A percentile compares a stretch with the other conserved stretches of the same genome.
These are phyloP conservation scores for Lates japonicus DNA, from an alignment of 2,797 vertebrate species.

Conservation along the genomic window DNA sequence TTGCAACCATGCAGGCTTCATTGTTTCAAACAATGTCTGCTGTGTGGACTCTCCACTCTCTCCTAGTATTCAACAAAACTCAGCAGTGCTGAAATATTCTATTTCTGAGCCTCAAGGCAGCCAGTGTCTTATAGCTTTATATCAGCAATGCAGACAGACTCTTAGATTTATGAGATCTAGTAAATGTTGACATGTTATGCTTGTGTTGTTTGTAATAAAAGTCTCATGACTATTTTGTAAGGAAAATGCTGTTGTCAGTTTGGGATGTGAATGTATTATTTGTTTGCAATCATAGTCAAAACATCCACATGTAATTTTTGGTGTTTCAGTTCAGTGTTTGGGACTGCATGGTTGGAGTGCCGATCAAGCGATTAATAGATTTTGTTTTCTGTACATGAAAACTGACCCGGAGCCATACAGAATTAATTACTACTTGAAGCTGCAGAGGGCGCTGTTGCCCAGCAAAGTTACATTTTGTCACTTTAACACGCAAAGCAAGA, in stretches of 20 bases:
- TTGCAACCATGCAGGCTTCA: background rate
- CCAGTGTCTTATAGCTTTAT: background rate
- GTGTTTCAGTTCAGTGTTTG: background rate
- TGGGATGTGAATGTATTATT: conserved; percentile 17
- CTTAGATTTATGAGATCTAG: background rate
- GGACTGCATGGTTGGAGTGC: too few relatives aligned
- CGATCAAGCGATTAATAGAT: too few relatives aligned
- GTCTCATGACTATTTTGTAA: conserved; percentile 18
- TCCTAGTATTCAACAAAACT: background rate
- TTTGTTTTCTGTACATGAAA: too few relatives aligned
- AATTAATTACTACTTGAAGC: too few relatives aligned
- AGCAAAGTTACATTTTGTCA: too few relatives aligned
- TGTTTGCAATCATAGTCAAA: background rate
- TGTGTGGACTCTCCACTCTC: background rate
- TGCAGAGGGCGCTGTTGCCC: too few relatives aligned
- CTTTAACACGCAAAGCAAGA: too few relatives aligned
- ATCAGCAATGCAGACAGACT: background rate
- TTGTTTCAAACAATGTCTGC: conserved; percentile 7
- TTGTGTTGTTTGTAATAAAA: conserved; percentile 21
- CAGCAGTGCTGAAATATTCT: conserved; percentile 1
- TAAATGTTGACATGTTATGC: background rate
- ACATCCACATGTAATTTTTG: background rate
- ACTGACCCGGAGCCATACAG: too few relatives aligned
- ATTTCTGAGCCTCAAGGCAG: background rate
- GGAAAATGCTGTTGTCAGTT: background rate